Percentiles rank a stretch among this genome's conserved stretches.
Conservation (phyloP, 1,140 invertebrate genomes). For the Bombus balteatus region DNA sequence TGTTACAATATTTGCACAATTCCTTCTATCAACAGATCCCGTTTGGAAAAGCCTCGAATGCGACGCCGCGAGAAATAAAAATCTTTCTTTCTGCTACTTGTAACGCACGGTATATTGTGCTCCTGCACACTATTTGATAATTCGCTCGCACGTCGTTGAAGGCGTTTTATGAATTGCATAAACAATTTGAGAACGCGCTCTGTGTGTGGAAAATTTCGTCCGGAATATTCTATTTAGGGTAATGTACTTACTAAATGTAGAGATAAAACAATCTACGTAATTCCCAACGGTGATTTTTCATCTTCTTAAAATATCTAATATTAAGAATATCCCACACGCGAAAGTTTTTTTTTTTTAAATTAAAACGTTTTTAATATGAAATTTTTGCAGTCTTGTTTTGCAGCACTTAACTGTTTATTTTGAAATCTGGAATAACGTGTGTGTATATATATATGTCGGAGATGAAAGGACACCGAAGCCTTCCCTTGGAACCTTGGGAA, state of each 20-base stretch:
- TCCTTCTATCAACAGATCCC: conserved; percentile 9
- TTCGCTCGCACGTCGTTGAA: not conserved
- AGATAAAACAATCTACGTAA: not conserved
- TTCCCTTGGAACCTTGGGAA: too few species aligned
- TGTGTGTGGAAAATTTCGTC: not conserved
- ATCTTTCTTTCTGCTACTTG: not conserved
- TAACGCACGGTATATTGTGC: not conserved
- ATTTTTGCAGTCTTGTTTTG: not conserved
- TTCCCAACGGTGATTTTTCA: too few species aligned
- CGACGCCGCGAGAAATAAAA: not conserved
- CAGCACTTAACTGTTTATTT: too few species aligned
- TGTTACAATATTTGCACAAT: conserved; percentile 21
- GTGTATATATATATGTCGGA: too few species aligned
- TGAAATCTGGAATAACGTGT: too few species aligned
- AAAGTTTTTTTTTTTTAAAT: not conserved
- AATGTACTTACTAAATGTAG: not conserved
- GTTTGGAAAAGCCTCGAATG: conserved; percentile 2
- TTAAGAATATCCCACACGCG: too few species aligned
- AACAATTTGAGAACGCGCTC: not conserved
- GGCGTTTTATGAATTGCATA: not conserved
- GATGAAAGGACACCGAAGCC: too few species aligned
- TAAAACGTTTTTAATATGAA: not conserved
- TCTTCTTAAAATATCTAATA: too few species aligned
- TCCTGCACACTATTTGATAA: not conserved
- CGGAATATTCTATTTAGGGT: too few species aligned